Percentiles rank a stretch among this genome's conserved stretches.
Evolutionary conservation across 2,113 vertebrate genomes (phyloP).

Genomic region (Polypterus senegalus): DNA sequence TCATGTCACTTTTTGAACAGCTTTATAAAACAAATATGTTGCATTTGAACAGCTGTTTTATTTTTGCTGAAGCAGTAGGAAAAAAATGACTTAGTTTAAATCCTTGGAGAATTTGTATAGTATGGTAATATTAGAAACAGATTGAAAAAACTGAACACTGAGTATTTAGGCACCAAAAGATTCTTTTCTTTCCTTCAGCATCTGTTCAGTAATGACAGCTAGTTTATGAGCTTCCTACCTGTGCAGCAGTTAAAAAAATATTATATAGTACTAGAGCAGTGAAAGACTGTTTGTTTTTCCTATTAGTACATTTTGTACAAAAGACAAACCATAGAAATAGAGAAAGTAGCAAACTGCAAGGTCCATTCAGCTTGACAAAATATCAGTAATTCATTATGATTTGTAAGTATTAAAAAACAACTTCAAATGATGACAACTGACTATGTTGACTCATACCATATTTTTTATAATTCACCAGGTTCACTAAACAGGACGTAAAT

Average conservation of each 20-base stretch:
- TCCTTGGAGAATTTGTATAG: not conserved
- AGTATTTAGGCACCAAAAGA: not conserved
- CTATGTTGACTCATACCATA: too few relatives aligned
- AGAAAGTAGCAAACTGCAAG: too few relatives aligned
- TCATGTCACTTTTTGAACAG: not conserved
- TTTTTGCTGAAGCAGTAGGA: not conserved
- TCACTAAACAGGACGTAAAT: too few relatives aligned
- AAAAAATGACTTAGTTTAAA: not conserved
- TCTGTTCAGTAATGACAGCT: not conserved
- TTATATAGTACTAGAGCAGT: too few relatives aligned
- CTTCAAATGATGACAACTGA: too few relatives aligned
- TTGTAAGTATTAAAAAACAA: too few relatives aligned
- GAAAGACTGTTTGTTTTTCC: too few relatives aligned
- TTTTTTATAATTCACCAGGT: too few relatives aligned
- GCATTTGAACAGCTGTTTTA: not conserved
- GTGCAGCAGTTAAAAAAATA: not conserved
- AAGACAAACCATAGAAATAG: too few relatives aligned
- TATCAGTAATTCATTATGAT: too few relatives aligned
- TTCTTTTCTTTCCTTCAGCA: not conserved
- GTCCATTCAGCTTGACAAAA: too few relatives aligned
- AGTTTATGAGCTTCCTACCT: not conserved
- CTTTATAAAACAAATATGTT: not conserved
- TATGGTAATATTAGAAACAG: conserved; percentile 7
- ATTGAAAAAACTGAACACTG: not conserved
- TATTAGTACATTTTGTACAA: too few relatives aligned